These are phyloP conservation scores for Subacronicta megacephala DNA, from an alignment of 2,888 invertebrate species.

Conservation along the genomic window DNA sequence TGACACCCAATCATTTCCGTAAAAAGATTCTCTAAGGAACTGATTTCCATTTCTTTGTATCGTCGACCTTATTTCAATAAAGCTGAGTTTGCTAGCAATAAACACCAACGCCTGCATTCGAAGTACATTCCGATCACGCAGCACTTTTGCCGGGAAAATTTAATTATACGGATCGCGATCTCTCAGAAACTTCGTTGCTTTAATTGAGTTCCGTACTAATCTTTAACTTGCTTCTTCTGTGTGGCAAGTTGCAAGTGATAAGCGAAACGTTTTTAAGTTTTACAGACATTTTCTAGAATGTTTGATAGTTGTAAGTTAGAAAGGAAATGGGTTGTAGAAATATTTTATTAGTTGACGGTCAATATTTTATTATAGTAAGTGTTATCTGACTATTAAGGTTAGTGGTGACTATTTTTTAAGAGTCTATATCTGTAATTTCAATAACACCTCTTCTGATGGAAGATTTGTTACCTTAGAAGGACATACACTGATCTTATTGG, in stretches of 20 bases:
- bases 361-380: too few species aligned
- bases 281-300: conserved; percentile 23
- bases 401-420: too few species aligned
- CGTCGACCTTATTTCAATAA: conserved; percentile 42
- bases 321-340: background rate
- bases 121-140: conserved; percentile 76
- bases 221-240: conserved; percentile 73
- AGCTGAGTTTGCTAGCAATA: conserved; percentile 41
- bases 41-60: conserved; percentile 23
- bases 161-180: conserved; percentile 84
- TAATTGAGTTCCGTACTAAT: conserved; percentile 85
- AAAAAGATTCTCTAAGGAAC: conserved; percentile 23
- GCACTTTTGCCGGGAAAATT: conserved; percentile 80
- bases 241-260: conserved; percentile 53
- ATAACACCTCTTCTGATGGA: too few species aligned
- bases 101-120: conserved; percentile 48
- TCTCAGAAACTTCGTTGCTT: conserved; percentile 75
- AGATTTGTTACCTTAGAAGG: too few species aligned
- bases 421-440: too few species aligned
- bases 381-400: too few species aligned
- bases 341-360: conserved; percentile 9
- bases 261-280: conserved; percentile 32
- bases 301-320: conserved; percentile 30
- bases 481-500: too few species aligned
- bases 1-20: conserved; percentile 12